Evolutionary conservation across 1,140 invertebrate genomes (phyloP).

Genomic region (Lerema accius): DNA sequence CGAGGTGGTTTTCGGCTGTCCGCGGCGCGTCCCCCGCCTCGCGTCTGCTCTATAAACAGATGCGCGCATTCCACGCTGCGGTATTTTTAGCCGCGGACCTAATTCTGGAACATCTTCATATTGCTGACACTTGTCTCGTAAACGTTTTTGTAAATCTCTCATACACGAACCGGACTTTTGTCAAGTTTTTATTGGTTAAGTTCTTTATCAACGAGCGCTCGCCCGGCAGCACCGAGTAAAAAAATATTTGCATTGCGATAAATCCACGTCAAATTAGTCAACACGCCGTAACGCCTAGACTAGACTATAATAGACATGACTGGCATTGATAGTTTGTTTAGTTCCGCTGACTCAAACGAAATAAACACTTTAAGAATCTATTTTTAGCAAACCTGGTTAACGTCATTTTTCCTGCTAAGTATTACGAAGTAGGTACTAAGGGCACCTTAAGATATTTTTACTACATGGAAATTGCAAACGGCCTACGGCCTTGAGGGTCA

Average conservation of each 20-base stretch:
- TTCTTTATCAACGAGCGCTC: no score
- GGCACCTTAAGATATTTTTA: no score
- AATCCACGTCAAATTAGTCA: neutral
- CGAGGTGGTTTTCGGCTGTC: neutral
- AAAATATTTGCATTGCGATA: no score
- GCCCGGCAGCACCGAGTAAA: no score
- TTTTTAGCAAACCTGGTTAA: constrained; percentile 3
- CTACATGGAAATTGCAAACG: no score
- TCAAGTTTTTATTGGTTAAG: neutral
- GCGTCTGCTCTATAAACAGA: constrained; percentile 66
- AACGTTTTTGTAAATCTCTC: constrained; percentile 23
- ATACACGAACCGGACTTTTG: neutral
- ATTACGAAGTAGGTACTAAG: no score
- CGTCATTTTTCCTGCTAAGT: neutral
- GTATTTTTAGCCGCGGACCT: constrained; percentile 59
- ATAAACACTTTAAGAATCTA: constrained; percentile 5
- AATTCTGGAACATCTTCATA: constrained; percentile 57
- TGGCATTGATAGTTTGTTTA: constrained; percentile 22
- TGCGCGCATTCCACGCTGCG: constrained; percentile 59
- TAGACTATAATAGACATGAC: neutral
- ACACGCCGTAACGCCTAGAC: neutral
- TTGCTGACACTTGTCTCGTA: constrained; percentile 37
- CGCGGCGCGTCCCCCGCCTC: constrained; percentile 52
- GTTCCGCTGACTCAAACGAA: constrained; percentile 13
- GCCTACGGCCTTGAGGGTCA: no score